phyloP scores from a whole-genome alignment of 1,140 invertebrate species.

The Euwallacea fornicatus region DNA sequence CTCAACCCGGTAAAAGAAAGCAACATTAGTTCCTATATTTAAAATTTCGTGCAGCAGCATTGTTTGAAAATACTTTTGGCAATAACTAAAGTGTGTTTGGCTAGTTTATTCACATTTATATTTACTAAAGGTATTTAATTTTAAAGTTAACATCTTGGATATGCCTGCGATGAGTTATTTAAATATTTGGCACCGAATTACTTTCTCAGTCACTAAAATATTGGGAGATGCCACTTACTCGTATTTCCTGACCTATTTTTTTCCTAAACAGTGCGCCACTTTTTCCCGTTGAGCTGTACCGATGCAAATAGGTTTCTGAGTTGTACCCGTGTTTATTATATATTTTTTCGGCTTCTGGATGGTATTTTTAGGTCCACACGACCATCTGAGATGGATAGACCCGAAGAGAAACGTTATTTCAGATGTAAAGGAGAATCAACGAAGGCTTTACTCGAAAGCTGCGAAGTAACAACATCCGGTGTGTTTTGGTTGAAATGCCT shows the following conservation, averaged over 20 bases:
- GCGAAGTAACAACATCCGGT: too few relatives aligned
- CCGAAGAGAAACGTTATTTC: too few relatives aligned
- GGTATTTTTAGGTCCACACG: too few relatives aligned
- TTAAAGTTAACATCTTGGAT: slow-evolving; percentile 16
- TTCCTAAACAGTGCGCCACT: slow-evolving; percentile 1
- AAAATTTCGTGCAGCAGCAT: background rate
- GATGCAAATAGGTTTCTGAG: slow-evolving; percentile 15
- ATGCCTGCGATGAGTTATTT: slow-evolving; percentile 14
- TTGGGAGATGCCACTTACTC: slow-evolving; percentile 4
- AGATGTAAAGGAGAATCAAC: too few relatives aligned
- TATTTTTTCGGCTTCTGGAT: too few relatives aligned
- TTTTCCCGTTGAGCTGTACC: background rate
- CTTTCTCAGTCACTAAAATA: slow-evolving; percentile 23
- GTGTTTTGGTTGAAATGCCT: too few relatives aligned
- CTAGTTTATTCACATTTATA: slow-evolving; percentile 7
- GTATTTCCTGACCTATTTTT: slow-evolving; percentile 32
- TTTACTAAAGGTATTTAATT: slow-evolving; percentile 28
- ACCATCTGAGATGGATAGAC: too few relatives aligned
- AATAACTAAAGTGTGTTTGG: slow-evolving; percentile 4
- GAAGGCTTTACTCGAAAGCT: too few relatives aligned
- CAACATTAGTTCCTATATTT: background rate
- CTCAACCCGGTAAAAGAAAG: background rate
- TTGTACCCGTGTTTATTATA: background rate
- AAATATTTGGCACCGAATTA: slow-evolving; percentile 25
- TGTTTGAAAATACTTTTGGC: slow-evolving; percentile 10